Evolutionary conservation across 2,888 invertebrate genomes (phyloP).

Genomic region (Aphidoletes aphidimyza): DNA sequence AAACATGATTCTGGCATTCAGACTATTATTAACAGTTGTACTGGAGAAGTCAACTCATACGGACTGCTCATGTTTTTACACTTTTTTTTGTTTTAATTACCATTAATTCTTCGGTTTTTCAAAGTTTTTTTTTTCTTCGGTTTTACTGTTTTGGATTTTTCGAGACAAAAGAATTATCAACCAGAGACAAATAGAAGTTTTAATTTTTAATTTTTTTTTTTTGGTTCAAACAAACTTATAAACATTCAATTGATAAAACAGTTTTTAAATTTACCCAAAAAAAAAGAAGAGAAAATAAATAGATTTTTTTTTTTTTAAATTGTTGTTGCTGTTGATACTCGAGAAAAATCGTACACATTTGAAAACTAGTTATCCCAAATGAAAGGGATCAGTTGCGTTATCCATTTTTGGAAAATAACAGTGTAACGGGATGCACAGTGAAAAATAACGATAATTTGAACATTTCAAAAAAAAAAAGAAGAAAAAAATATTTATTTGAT

Average conservation of each 20-base stretch:
- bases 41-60: conserved; percentile 51
- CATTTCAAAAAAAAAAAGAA: too few relatives aligned
- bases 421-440: not conserved
- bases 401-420: not conserved
- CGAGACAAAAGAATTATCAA: not conserved
- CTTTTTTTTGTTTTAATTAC: conserved; percentile 34
- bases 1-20: conserved; percentile 49
- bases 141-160: not conserved
- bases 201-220: too few relatives aligned
- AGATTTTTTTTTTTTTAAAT: not conserved
- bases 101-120: conserved; percentile 33
- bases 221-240: too few relatives aligned
- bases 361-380: not conserved
- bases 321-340: too few relatives aligned
- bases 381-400: not conserved
- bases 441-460: not conserved
- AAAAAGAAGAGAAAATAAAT: not conserved
- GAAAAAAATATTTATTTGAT: too few relatives aligned
- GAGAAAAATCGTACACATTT: too few relatives aligned
- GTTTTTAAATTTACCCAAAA: too few relatives aligned
- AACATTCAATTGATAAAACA: too few relatives aligned
- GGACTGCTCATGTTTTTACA: conserved; percentile 47
- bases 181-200: too few relatives aligned
- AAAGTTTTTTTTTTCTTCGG: not conserved
- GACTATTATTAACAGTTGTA: conserved; percentile 51